Evolutionary conservation across 2,888 invertebrate genomes (phyloP), one percentile per base, ranked within the genome.

Genomic region (Diloba caeruleocephala): DNA sequence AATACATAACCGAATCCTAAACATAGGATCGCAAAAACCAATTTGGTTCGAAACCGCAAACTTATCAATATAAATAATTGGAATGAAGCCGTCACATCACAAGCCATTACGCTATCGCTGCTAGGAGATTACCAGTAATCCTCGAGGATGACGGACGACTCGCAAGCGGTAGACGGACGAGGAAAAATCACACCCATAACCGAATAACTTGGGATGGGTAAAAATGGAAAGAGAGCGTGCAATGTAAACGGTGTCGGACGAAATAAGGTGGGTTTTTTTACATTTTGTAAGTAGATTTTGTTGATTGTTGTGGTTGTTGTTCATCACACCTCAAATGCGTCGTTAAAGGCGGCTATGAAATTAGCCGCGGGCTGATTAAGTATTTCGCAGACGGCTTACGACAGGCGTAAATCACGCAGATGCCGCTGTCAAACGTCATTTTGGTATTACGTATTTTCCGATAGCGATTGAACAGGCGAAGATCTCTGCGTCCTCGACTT

Each of bases 11-110:
- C 7, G 6, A 25, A 25, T 3, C 8, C 9, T 8, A n/a, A 10
- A 31, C 12, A 2, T 13, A 2, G n/a, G n/a, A n/a, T 15, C 21
- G 12, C 7, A 41, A 49, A 70, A 74, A 56, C 45, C 61, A 59
- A 68, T 52, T 60, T 49, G 36, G 21, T 26, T 26, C 25, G 46
- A 46, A 59, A 45, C 65, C 51, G 56, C 61, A 50, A 57, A 64
- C 67, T 77, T 74, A 76, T 78, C 74, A 75, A 72, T 74, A 86
- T 84, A 84, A 87, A 85, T 84, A 85, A 85, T 84, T 82, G 82
- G 82, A 58, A 52, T 50, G 57, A 61, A 52, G 61, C 70, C 75
- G 76, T 78, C 81, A 71, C 77, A 76, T 75, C 77, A 68, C 62
- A 56, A 65, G 63, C 72, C 72, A 71, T 75, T 76, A 67, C 77